These are phyloP conservation scores for Rhabdophis nuchalis DNA, from an alignment of 2,797 vertebrate genomes.

Conservation along the genomic window DNA sequence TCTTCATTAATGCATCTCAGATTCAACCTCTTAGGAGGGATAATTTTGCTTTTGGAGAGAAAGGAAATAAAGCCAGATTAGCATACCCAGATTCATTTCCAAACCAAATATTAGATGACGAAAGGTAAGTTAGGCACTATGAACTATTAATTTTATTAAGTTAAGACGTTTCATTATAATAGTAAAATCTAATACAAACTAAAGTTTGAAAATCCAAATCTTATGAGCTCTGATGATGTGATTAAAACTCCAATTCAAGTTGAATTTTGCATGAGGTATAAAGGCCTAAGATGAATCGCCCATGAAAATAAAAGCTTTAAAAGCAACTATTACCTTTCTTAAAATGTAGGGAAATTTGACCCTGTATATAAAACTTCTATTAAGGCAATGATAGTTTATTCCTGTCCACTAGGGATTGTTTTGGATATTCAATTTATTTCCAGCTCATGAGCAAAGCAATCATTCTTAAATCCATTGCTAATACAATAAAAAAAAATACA, in stretches of 20 bases:
- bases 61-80: not conserved
- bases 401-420: not conserved
- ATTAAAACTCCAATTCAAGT: not conserved
- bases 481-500: slow-evolving; percentile 4
- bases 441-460: not conserved
- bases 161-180: not conserved
- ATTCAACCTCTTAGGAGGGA: not conserved
- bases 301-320: not conserved
- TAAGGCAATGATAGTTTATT: not conserved
- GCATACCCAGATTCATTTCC: not conserved
- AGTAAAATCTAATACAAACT: not conserved
- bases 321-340: not conserved
- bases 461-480: not conserved
- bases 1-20: not conserved
- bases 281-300: not conserved
- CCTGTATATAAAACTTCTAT: not conserved
- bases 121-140: not conserved
- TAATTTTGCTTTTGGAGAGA: not conserved
- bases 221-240: not conserved
- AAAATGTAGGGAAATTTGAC: not conserved
- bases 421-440: not conserved
- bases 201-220: not conserved
- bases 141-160: not conserved
- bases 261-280: not conserved
- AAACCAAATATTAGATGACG: not conserved